phyloP scores from a whole-genome alignment of 2,113 vertebrate species.

The Climacteris rufus region DNA sequence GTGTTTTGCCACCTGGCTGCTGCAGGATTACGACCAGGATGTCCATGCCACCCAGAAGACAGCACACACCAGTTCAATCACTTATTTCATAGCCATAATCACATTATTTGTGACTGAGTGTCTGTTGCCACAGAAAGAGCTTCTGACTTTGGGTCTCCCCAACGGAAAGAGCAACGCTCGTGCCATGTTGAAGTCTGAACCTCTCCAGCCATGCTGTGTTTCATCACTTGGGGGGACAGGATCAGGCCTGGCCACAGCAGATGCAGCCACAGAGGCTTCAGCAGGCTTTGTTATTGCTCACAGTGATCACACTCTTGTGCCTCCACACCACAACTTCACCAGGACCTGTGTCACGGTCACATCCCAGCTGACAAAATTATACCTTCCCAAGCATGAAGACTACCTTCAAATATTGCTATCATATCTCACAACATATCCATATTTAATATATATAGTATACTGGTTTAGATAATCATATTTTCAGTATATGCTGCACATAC shows the following conservation, averaged over 20 bases:
- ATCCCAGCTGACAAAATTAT: not conserved
- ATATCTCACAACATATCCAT: not conserved
- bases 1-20: not conserved
- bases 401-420: not conserved
- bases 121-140: not conserved
- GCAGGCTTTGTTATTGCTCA: not conserved
- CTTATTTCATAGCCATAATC: not conserved
- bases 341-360: fast-evolving
- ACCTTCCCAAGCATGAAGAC: not conserved
- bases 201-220: not conserved
- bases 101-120: not conserved
- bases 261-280: not conserved
- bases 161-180: not conserved
- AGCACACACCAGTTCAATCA: not conserved
- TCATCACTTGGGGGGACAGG: not conserved
- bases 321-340: not conserved
- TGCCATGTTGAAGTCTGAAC: not conserved
- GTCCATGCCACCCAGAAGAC: fast-evolving
- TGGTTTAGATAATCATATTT: not conserved
- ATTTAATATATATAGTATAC: not conserved
- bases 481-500: not conserved
- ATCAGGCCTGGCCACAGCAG: not conserved
- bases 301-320: fast-evolving
- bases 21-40: not conserved
- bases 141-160: not conserved